Evolutionary conservation across 2,113 vertebrate genomes (phyloP).

Genomic region (Microcebus murinus): DNA sequence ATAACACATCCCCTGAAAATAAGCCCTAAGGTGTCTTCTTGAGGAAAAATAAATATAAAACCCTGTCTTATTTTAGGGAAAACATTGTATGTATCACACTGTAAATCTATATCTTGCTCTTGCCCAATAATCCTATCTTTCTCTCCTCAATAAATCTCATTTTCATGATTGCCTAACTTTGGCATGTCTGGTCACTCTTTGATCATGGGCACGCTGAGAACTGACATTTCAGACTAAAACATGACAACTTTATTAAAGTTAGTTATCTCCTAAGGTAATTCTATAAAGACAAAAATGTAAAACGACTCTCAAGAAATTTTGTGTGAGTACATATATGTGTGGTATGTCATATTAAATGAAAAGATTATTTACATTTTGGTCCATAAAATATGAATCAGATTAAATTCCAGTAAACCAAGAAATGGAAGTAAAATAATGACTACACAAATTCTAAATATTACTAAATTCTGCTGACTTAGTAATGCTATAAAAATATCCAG

Average conservation of each 20-base stretch:
- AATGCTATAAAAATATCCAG: background rate
- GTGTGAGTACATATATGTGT: background rate
- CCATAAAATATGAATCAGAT: background rate
- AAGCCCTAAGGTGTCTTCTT: too few relatives aligned
- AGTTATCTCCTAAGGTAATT: background rate
- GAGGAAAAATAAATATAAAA: too few relatives aligned
- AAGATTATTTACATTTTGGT: background rate
- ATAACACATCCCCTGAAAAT: too few relatives aligned
- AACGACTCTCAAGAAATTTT: background rate
- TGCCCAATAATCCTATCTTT: too few relatives aligned
- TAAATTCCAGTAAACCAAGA: background rate
- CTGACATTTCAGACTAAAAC: too few relatives aligned
- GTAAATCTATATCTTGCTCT: too few relatives aligned
- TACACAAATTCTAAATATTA: background rate
- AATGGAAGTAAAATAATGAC: background rate
- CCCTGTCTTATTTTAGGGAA: too few relatives aligned
- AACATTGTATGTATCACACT: too few relatives aligned
- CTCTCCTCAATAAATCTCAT: too few relatives aligned
- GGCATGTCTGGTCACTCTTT: too few relatives aligned
- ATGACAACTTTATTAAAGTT: background rate
- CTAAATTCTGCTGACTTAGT: background rate
- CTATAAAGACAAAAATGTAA: background rate
- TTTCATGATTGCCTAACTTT: too few relatives aligned
- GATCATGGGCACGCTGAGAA: too few relatives aligned
- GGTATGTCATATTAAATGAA: background rate